phyloP scores from a whole-genome alignment of 2,888 invertebrate species.

The Phortica magna region DNA sequence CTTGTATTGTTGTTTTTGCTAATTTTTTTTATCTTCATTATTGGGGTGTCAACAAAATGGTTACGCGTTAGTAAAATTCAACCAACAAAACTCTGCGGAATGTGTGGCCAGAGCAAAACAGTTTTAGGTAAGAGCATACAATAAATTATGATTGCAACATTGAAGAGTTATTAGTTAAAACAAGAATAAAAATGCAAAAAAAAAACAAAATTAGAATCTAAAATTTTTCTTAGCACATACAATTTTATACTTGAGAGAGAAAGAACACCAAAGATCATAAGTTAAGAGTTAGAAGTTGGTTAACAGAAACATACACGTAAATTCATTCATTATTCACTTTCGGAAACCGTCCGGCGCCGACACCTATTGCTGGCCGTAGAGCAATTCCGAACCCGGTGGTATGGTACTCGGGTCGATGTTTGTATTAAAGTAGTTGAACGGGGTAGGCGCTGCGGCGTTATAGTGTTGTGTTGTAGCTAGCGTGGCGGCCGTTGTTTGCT shows the following conservation, averaged over 20 bases:
- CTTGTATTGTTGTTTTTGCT: not conserved
- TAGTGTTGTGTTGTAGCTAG: slow-evolving; percentile 44
- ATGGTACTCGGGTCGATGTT: slow-evolving; percentile 79
- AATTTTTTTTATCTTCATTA: not conserved
- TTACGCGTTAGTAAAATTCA: not conserved
- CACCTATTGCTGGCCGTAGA: slow-evolving; percentile 79
- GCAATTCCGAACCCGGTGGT: slow-evolving; percentile 82
- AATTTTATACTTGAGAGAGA: no score
- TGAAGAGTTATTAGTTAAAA: no score
- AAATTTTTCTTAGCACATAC: no score
- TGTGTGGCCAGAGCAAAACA: not conserved
- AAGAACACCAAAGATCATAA: no score
- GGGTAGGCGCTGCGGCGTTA: slow-evolving; percentile 76
- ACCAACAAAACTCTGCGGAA: not conserved
- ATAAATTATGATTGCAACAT: no score
- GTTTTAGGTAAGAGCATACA: no score
- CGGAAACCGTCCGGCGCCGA: not conserved
- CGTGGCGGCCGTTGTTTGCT: slow-evolving; percentile 11
- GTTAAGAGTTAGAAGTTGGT: no score
- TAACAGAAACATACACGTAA: not conserved
- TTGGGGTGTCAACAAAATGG: not conserved
- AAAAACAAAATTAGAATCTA: no score
- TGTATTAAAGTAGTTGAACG: slow-evolving; percentile 83
- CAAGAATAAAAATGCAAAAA: no score
- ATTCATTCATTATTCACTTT: slow-evolving; percentile 9